These are phyloP conservation scores for Plutomurus gul DNA, from an alignment of 1,140 invertebrate species.

Conservation along the genomic window DNA sequence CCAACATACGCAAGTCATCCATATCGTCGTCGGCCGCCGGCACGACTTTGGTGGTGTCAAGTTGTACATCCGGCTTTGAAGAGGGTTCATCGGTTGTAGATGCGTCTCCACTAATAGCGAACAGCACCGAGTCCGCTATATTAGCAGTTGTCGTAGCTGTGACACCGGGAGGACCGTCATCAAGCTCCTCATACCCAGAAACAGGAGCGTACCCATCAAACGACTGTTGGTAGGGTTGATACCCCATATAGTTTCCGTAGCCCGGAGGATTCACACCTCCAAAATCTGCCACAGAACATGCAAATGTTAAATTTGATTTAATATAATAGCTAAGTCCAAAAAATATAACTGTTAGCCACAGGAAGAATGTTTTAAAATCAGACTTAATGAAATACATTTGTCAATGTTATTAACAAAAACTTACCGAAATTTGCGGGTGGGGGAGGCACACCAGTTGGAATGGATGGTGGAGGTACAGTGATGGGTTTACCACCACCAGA, in stretches of 20 bases:
- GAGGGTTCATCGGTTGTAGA: background rate
- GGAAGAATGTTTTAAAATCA: background rate
- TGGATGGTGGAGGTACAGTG: conserved; percentile 36
- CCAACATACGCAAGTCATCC: conserved; percentile 51
- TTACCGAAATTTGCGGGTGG: background rate
- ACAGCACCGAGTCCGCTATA: background rate
- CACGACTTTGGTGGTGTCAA: background rate
- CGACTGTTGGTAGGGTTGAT: conserved; percentile 39
- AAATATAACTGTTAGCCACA: background rate
- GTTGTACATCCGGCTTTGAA: background rate
- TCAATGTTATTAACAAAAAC: background rate
- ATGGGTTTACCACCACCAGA: conserved; percentile 31
- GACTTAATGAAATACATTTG: background rate
- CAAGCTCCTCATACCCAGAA: conserved; percentile 40
- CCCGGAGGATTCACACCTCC: background rate
- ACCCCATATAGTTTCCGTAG: conserved; percentile 41
- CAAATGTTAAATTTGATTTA: background rate
- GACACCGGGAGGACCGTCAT: conserved; percentile 32
- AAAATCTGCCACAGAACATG: background rate
- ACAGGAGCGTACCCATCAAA: conserved; percentile 47
- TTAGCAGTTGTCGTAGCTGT: background rate
- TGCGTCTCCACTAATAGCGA: background rate
- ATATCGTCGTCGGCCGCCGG: conserved; percentile 45
- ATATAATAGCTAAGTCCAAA: background rate
- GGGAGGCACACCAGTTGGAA: background rate